Evolutionary conservation across 2,113 vertebrate genomes (phyloP).

Genomic region (Scomber colias): DNA sequence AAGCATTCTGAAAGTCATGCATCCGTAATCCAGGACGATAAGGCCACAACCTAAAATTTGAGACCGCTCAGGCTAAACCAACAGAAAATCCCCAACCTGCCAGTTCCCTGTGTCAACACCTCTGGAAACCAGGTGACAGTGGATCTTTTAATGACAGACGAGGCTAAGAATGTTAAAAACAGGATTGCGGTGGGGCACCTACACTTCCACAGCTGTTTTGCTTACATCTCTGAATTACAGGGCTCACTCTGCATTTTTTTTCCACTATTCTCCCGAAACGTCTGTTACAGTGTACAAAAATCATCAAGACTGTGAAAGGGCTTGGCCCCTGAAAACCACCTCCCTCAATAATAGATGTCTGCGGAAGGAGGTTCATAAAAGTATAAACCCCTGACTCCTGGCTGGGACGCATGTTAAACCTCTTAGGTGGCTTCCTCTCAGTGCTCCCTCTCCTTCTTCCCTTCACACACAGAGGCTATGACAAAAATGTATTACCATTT

Average conservation of each 20-base stretch:
- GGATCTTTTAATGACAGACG: slow-evolving; percentile 78
- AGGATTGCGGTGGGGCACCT: slow-evolving; percentile 47
- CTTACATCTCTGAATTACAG: slow-evolving; percentile 67
- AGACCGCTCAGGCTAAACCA: slow-evolving; percentile 32
- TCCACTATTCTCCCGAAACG: slow-evolving; percentile 43
- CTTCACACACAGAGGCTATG: not conserved
- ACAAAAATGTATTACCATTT: not conserved
- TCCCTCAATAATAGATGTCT: slow-evolving; percentile 82
- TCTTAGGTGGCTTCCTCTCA: slow-evolving; percentile 44
- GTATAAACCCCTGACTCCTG: slow-evolving; percentile 73
- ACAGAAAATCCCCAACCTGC: slow-evolving; percentile 23
- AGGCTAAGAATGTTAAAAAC: slow-evolving; percentile 78
- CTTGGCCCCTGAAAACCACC: slow-evolving; percentile 67
- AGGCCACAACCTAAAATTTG: slow-evolving; percentile 39
- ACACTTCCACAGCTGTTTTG: slow-evolving; percentile 76
- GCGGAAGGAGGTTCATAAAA: slow-evolving; percentile 81
- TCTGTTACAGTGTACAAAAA: slow-evolving; percentile 61
- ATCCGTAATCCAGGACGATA: slow-evolving; percentile 65
- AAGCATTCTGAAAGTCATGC: slow-evolving; percentile 69
- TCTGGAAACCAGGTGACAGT: slow-evolving; percentile 65
- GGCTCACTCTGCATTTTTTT: slow-evolving; percentile 33
- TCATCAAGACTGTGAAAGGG: slow-evolving; percentile 66
- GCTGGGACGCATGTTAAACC: slow-evolving; percentile 45
- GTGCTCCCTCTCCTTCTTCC: slow-evolving; percentile 3
- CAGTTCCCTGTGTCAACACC: slow-evolving; percentile 38